These are phyloP conservation scores for Palythoa grandiflora DNA, from an alignment of 92 coral and sea anemone genomes.

Conservation along the genomic window DNA sequence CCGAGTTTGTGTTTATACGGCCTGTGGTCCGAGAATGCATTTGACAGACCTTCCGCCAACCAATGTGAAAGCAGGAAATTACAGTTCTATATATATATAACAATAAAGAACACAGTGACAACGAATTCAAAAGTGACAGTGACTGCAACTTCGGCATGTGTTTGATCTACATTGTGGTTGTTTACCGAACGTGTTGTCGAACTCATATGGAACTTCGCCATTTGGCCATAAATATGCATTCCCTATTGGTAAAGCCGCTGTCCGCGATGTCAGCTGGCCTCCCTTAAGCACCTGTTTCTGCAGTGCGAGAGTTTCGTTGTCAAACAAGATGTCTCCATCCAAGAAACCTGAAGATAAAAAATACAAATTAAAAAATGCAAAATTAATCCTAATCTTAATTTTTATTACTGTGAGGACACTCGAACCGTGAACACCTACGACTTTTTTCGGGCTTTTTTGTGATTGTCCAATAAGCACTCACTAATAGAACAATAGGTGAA, in stretches of 20 bases:
- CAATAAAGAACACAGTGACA: too few species aligned
- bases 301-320: conserved; percentile 36
- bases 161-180: background rate
- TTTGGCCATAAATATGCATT: conserved; percentile 70
- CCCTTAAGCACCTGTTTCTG: conserved; percentile 27
- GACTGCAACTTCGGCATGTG: background rate
- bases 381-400: too few species aligned
- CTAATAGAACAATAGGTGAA: too few species aligned
- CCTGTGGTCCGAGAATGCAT: too few species aligned
- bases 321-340: conserved; percentile 43
- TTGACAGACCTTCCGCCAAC: too few species aligned
- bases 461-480: too few species aligned
- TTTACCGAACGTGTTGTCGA: conserved; percentile 72
- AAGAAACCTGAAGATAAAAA: conserved; percentile 20
- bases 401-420: too few species aligned
- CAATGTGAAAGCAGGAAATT: too few species aligned
- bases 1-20: too few species aligned
- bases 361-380: background rate
- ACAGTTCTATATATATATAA: too few species aligned
- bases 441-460: too few species aligned
- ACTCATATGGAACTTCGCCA: conserved; percentile 79
- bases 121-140: background rate
- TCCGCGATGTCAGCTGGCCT: conserved; percentile 9
- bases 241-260: conserved; percentile 43
- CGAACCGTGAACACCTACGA: too few species aligned